Base-by-base conservation (phyloP, 2,888 invertebrate genomes). In the Listrodromus nycthemerus region DNA sequence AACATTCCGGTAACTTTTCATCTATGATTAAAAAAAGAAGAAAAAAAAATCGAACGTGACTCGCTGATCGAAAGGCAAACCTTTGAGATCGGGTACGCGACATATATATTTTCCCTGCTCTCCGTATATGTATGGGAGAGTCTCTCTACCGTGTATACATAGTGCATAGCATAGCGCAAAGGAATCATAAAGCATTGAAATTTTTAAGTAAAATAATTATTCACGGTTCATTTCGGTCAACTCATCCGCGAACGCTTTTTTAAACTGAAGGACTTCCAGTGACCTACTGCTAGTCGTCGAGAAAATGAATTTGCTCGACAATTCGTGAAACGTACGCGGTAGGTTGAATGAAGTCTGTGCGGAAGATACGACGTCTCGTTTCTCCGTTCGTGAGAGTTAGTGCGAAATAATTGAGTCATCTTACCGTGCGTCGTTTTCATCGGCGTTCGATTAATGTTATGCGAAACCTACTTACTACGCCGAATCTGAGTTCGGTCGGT, bases 151-250 rank as follows among this genome's bases (percentile, higher is more conserved):
- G 4, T 13, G 13, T 55, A 10, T 10, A 45, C 16, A 45, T 45
- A 45, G 13, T 2, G 16, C 37, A 52, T 7, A 55, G 24, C 55
- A 10, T 4, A 21, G 21, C 55, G 24, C 24, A 24, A 24, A 24
- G 10, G 55, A 24, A 21, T 55, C 55, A 24, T 55, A 24, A 55
- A 55, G 55, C 55, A 55, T 24, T 1, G 13, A 55, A 55, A 55
- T 66, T 66, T 19, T 66, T 27, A 41, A 10, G 21, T 16, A 24
- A 88, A 89, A 89, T 90, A 90, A 91, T 91, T 91, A 88, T 89
- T 89, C 88, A 89, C 89, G 89, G 87, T 88, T 90, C 89, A 89
- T 91, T 33, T 30, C 33, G 5, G 19, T 67, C 52, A 33, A 52
- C 50, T 33, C 50, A 71, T 13, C 41, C 7, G 1, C 58, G 58